phyloP scores from a whole-genome alignment of 1,140 invertebrate species.

The Drosophila gunungcola region DNA sequence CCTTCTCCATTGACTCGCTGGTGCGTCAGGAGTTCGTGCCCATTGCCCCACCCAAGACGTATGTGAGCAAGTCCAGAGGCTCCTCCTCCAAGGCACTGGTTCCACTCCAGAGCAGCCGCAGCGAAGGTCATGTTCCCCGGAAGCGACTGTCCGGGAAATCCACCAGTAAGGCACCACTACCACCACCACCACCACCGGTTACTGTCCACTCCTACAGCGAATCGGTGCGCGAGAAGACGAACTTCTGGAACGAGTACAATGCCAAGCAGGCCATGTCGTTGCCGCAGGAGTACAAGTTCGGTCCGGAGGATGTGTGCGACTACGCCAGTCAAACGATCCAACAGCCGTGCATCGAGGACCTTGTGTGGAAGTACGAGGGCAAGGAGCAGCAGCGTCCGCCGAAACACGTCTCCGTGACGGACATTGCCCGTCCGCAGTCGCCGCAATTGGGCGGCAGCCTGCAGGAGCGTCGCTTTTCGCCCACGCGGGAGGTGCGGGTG shows the following conservation, averaged over 20 bases:
- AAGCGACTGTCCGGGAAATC: slow-evolving; percentile 33
- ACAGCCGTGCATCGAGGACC: slow-evolving; percentile 73
- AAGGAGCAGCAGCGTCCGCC: slow-evolving; percentile 33
- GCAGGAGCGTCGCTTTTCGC: slow-evolving; percentile 68
- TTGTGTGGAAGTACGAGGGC: slow-evolving; percentile 78
- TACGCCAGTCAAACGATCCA: slow-evolving; percentile 11
- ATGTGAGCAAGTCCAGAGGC: slow-evolving; percentile 63
- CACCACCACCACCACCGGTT: background rate
- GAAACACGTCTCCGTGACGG: slow-evolving; percentile 37
- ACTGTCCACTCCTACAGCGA: slow-evolving; percentile 54
- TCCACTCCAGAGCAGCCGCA: slow-evolving; percentile 65
- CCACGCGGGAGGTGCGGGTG: slow-evolving; percentile 77
- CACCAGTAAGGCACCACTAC: slow-evolving; percentile 11
- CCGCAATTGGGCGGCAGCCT: slow-evolving; percentile 19
- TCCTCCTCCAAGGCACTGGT: slow-evolving; percentile 20
- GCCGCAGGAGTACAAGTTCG: slow-evolving; percentile 60
- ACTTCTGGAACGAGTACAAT: slow-evolving; percentile 79
- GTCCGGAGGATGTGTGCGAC: slow-evolving; percentile 64
- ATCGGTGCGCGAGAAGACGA: slow-evolving; percentile 66
- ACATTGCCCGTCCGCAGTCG: slow-evolving; percentile 68
- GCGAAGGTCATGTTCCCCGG: slow-evolving; percentile 67
- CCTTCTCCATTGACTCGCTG: slow-evolving; percentile 79
- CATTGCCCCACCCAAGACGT: slow-evolving; percentile 59
- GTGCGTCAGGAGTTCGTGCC: slow-evolving; percentile 52
- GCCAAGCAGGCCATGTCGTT: slow-evolving; percentile 63